Percentiles rank a stretch among this genome's conserved stretches.
These are phyloP conservation scores for Oriolus oriolus DNA, from an alignment of 2,113 vertebrate genomes.

Conservation along the genomic window DNA sequence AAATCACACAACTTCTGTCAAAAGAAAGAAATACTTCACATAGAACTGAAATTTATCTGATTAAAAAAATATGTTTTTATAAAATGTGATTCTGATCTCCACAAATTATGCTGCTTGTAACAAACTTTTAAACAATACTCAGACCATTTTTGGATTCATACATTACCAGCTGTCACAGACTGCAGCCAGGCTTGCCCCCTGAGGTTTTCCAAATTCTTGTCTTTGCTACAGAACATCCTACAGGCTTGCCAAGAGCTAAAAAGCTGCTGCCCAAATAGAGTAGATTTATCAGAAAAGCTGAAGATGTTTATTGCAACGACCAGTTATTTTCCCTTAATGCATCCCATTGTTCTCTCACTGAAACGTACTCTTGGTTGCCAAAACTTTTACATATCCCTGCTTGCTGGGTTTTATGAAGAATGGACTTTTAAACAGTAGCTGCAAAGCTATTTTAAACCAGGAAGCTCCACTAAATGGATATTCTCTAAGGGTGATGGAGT, in stretches of 20 bases:
- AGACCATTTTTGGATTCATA: neutral
- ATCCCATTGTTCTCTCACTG: neutral
- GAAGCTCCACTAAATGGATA: neutral
- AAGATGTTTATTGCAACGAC: neutral
- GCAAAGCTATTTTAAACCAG: neutral
- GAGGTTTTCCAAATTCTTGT: neutral
- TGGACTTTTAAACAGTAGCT: neutral
- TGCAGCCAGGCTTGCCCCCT: neutral
- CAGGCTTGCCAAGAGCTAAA: conserved; percentile 5
- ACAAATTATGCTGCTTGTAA: neutral
- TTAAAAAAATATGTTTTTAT: neutral
- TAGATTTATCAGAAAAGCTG: neutral
- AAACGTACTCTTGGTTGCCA: neutral
- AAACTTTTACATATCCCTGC: neutral
- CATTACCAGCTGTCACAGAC: neutral
- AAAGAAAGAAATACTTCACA: neutral
- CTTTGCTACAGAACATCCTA: neutral
- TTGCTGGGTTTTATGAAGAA: neutral
- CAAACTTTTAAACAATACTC: neutral
- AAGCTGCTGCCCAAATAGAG: neutral
- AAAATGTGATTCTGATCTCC: neutral
- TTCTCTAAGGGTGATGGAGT: neutral
- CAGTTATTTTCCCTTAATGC: neutral
- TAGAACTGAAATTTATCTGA: neutral
- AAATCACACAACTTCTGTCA: conserved; percentile 13